These are phyloP conservation scores for Triplophysa siluroides DNA, from an alignment of 2,113 vertebrate genomes.

Conservation along the genomic window DNA sequence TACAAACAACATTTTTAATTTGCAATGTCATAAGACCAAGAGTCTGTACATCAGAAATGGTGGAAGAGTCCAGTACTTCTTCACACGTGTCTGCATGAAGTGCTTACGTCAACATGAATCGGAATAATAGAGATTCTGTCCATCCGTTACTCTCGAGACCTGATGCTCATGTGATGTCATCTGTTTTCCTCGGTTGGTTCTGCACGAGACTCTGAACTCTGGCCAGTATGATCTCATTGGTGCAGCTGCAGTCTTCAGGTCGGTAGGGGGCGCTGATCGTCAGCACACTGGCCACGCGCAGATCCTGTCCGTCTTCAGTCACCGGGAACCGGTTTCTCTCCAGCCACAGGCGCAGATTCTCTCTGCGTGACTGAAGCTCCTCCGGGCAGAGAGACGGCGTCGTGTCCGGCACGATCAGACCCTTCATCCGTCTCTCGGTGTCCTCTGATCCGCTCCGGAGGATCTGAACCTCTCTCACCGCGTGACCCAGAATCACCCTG, in stretches of 20 bases:
- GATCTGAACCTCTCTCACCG: constrained; percentile 77
- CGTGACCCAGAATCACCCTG: constrained; percentile 84
- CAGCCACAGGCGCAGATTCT: constrained; percentile 77
- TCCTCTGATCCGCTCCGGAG: constrained; percentile 69
- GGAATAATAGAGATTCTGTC: too few relatives aligned
- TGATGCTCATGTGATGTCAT: too few relatives aligned
- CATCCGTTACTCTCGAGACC: too few relatives aligned
- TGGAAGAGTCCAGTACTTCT: too few relatives aligned
- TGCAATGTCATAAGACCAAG: too few relatives aligned
- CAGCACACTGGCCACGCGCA: constrained; percentile 83
- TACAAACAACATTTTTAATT: background rate
- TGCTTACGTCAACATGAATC: too few relatives aligned
- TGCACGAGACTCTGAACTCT: constrained; percentile 84
- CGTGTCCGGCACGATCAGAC: constrained; percentile 63
- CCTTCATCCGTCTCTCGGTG: constrained; percentile 65
- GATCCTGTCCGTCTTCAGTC: constrained; percentile 68
- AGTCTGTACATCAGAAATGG: too few relatives aligned
- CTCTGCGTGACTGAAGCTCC: constrained; percentile 73
- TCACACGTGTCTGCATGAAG: too few relatives aligned
- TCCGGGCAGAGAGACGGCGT: constrained; percentile 62
- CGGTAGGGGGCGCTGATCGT: constrained; percentile 83
- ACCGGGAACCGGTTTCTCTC: constrained; percentile 87
- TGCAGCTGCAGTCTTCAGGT: constrained; percentile 84
- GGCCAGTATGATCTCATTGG: constrained; percentile 89
- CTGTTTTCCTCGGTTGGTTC: constrained; percentile 1